Conservation (phyloP, 2,797 vertebrate genomes). For the Rhinogobio ventralis region DNA sequence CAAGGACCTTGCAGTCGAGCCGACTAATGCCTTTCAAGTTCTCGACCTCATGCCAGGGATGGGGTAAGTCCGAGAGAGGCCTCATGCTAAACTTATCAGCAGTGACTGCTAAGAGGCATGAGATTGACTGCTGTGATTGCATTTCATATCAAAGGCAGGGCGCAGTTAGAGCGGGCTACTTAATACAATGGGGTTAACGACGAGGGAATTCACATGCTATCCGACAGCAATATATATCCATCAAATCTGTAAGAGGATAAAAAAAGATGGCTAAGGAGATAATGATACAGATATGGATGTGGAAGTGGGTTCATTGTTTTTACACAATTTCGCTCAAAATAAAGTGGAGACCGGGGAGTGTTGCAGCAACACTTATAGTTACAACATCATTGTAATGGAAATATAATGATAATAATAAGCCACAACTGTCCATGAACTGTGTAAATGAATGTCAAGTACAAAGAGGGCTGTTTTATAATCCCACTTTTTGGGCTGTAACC, state of each 20-base stretch:
- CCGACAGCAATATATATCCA: constrained; percentile 6
- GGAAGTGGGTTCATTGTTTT: constrained; percentile 22
- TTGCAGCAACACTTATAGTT: neutral
- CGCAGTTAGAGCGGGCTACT: neutral
- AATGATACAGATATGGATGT: constrained; percentile 21
- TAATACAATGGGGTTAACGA: constrained; percentile 32
- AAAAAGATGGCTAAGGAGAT: constrained; percentile 27
- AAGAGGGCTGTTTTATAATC: neutral
- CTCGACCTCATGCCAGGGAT: constrained; percentile 36
- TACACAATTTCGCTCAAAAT: neutral
- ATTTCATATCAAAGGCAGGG: constrained; percentile 42
- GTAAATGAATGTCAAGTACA: neutral
- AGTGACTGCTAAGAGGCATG: constrained; percentile 42
- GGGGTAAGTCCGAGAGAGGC: constrained; percentile 39
- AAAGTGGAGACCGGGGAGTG: neutral
- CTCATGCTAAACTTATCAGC: constrained; percentile 43
- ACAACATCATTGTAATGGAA: neutral
- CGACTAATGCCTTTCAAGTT: constrained; percentile 54
- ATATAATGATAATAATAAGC: neutral
- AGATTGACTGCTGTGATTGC: constrained; percentile 36
- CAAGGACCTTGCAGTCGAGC: constrained; percentile 57
- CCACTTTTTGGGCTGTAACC: neutral
- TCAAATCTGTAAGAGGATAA: constrained; percentile 21
- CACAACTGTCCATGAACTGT: neutral
- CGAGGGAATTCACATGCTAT: neutral